Evolutionary conservation across 1,140 invertebrate genomes (phyloP), one percentile per base, ranked within the genome.

Genomic region (Drosophila pectinifera): DNA sequence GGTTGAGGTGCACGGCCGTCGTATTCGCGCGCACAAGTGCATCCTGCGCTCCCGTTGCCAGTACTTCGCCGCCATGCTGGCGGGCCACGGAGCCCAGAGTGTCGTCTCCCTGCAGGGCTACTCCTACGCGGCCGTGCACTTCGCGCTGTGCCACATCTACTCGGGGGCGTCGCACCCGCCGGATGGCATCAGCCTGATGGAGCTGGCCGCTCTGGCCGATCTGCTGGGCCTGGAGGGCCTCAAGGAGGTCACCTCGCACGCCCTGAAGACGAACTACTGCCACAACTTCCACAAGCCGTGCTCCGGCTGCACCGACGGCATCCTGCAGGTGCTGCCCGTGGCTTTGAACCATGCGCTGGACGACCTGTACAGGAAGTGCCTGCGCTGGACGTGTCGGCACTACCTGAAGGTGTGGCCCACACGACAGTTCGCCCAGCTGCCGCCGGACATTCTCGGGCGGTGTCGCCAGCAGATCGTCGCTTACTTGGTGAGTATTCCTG

Each of bases 81-180:
- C 96, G 76, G 97, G 97, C 3, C 95, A 96, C 53, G 97, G 96
- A 94, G 94, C 95, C 39, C 95, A 97, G 81, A 96, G 95, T 83
- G 94, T 96, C 26, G 97, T 98, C 62, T 95, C 95, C 39, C 92
- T 98, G 56, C 95, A 97, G 92, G 96, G 97, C 94, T 98, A 94
- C 91, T 96, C 96, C 3, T 97, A 96, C 69, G 95, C 95, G 59
- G 95, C 96, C 1, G 96, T 98, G 1, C 96, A 98, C 92, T 98
- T 98, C 93, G 96, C 97, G 0, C 91, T 98, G 48, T 97, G 97
- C 78, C 97, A 98, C 92, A 97, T 98, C 49, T 98, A 98, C 80
- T 97, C 97, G 73, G 97, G 97, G 4, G 95, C 96, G 16, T 96
- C 96, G 43, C 95, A 96, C 75, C 96, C 96, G 0, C 96, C 96